These are phyloP conservation scores for Telenomus remus DNA, from an alignment of 1,140 invertebrate species.

Conservation along the genomic window DNA sequence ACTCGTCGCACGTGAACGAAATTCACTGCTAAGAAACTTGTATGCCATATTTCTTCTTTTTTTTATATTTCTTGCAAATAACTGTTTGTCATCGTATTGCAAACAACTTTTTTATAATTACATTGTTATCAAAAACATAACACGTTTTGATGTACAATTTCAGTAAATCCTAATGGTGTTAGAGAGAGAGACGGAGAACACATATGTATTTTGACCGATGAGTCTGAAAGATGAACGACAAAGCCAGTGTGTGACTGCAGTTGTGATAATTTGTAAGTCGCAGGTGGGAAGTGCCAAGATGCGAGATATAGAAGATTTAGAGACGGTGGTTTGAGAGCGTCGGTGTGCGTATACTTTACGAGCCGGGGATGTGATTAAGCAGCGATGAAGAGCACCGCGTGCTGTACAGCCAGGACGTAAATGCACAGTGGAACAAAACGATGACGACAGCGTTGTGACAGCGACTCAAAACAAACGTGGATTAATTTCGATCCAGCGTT, in stretches of 20 bases:
- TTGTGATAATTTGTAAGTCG: slow-evolving; percentile 72
- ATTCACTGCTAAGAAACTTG: slow-evolving; percentile 28
- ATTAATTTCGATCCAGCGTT: slow-evolving; percentile 44
- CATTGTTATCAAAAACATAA: too few species aligned
- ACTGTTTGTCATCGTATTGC: too few species aligned
- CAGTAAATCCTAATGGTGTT: too few species aligned
- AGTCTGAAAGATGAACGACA: slow-evolving; percentile 58
- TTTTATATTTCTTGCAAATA: too few species aligned
- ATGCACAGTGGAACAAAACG: slow-evolving; percentile 37
- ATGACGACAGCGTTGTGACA: slow-evolving; percentile 48
- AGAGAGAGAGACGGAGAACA: neutral
- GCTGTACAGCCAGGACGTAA: slow-evolving; percentile 54
- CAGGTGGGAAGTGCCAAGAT: slow-evolving; percentile 71
- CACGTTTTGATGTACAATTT: too few species aligned
- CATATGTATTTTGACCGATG: slow-evolving; percentile 40
- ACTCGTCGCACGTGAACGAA: slow-evolving; percentile 53
- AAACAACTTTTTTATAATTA: too few species aligned
- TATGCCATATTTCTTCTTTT: too few species aligned
- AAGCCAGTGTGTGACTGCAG: slow-evolving; percentile 62
- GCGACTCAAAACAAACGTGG: slow-evolving; percentile 48
- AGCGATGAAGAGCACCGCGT: slow-evolving; percentile 56
- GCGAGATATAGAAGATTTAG: slow-evolving; percentile 70
- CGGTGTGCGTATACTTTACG: slow-evolving; percentile 58
- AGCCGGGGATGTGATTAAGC: slow-evolving; percentile 57
- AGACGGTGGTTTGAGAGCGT: slow-evolving; percentile 57